Evolutionary conservation across 1,140 invertebrate species (phyloP), one percentile per base, ranked within the genome.

Genomic region (Anoplophora glabripennis): DNA sequence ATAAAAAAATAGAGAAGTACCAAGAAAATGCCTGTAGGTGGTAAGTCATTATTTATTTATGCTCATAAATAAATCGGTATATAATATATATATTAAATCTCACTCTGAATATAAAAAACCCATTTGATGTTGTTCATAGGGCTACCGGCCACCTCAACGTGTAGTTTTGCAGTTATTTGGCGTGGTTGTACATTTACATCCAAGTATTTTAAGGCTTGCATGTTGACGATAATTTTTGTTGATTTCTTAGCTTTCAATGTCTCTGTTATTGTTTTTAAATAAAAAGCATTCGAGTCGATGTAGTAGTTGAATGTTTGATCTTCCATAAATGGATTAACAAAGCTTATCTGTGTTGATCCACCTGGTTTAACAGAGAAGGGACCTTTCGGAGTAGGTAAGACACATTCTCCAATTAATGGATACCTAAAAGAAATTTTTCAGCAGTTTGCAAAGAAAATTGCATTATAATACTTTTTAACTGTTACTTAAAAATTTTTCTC

Each of bases 301-400:
- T 37, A 15, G 41, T 58, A 70, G 33, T 46, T 3, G 34, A 70
- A 70, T 11, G 12, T 35, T 55, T 45, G 59, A n/a, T 53, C 38
- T 15, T 67, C 56, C 3, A 36, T 47, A 59, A 67, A 70, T 14
- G 66, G 64, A 58, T 68, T 70, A 37, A 62, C 63, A 52, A 70
- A 68, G 7, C 34, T 49, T 41, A 70, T 59, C 4, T 21, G 21
- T 1, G 56, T 48, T 9, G 47, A 36, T 12, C 18, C 21, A 17
- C 37, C 45, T 38, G 28, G 54, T 49, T 45, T 59, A 8, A 69
- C 44, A 8, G 49, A 37, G 33, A 59, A 64, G 7, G 69, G 69
- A 28, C 69, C 69, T 65, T 67, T 65, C n/a, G 68, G 66, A 21
- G 66, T 67, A n/a, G 68, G 68, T 7, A 41, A n/a, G 11, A 18